Evolutionary conservation across 1,140 invertebrate species (phyloP).

Genomic region (Centruroides vittatus): DNA sequence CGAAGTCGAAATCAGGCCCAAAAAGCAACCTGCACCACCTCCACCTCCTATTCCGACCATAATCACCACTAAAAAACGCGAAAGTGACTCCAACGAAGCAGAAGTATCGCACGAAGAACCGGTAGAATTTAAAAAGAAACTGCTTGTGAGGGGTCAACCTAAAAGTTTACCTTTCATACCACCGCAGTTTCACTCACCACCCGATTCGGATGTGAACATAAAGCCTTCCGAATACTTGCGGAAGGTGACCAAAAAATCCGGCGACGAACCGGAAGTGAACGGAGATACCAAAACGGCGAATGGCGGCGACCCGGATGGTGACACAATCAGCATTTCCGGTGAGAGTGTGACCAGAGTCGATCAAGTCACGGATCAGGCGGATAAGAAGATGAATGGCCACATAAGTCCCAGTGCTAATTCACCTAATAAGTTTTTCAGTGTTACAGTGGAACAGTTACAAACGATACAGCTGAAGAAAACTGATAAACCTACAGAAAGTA

Average conservation of each 20-base stretch:
- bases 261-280: neutral
- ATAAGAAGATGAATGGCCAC: no score
- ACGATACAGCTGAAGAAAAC: constrained; percentile 63
- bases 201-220: constrained; percentile 56
- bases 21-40: constrained; percentile 35
- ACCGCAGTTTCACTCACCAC: constrained; percentile 58
- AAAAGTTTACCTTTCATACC: constrained; percentile 65
- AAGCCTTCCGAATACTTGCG: constrained; percentile 81
- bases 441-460: constrained; percentile 69
- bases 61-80: constrained; percentile 19
- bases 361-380: no score
- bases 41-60: constrained; percentile 40
- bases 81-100: neutral
- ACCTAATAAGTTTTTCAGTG: constrained; percentile 40
- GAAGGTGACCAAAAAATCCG: constrained; percentile 45
- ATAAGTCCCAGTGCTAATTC: no score
- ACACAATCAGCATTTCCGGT: no score
- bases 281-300: no score
- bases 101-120: neutral
- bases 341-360: no score
- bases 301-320: no score
- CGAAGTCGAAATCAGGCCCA: constrained; percentile 6
- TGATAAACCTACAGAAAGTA: constrained; percentile 26
- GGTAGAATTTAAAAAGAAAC: neutral
- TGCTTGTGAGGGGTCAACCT: constrained; percentile 1